A percentile compares a stretch with the other conserved stretches of the same genome.
These are phyloP conservation scores for Turdus rufiventris DNA, from an alignment of 2,113 vertebrate genomes.

Conservation along the genomic window DNA sequence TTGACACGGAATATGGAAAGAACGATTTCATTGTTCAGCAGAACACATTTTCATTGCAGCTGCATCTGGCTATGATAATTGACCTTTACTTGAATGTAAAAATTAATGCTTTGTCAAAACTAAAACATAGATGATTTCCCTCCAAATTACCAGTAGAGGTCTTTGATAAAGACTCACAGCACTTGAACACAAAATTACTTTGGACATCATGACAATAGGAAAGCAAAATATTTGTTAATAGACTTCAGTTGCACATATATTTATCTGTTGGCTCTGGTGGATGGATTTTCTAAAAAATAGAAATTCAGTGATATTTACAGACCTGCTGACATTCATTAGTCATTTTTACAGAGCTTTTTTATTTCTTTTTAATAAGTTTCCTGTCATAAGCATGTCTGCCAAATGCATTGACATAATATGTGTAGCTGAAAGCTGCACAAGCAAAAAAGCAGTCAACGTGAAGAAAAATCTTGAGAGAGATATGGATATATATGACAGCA, in stretches of 20 bases:
- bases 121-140: not conserved
- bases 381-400: not conserved
- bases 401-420: not conserved
- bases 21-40: not conserved
- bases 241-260: not conserved
- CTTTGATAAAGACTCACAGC: not conserved
- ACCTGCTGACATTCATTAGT: not conserved
- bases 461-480: not conserved
- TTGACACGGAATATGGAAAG: not conserved
- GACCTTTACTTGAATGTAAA: conserved; percentile 49
- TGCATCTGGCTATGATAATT: not conserved
- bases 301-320: not conserved
- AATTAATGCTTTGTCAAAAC: conserved; percentile 34
- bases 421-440: not conserved
- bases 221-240: not conserved
- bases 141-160: not conserved
- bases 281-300: not conserved
- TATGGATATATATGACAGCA: not conserved
- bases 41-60: not conserved
- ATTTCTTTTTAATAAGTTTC: not conserved
- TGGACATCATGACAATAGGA: not conserved
- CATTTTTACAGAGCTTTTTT: not conserved
- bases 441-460: not conserved
- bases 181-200: not conserved
- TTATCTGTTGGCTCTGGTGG: not conserved